Conservation (phyloP, 2,888 invertebrate species). For the Sialis fuliginosa region DNA sequence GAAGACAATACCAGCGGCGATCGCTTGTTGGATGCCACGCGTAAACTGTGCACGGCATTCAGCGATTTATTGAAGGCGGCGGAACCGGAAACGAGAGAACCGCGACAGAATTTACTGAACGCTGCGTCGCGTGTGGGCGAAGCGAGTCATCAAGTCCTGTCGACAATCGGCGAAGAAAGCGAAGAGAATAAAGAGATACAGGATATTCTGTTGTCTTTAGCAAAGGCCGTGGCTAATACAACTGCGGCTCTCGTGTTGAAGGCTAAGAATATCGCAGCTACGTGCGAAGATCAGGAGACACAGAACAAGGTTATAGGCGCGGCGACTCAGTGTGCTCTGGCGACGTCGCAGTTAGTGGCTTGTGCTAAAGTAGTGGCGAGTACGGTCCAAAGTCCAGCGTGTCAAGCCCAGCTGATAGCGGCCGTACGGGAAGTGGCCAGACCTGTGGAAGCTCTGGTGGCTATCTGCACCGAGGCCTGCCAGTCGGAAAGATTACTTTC, state of each 20-base stretch:
- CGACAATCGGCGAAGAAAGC: slow-evolving; percentile 86
- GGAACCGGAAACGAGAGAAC: slow-evolving; percentile 85
- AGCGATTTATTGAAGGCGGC: slow-evolving; percentile 88
- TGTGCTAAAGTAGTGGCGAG: slow-evolving; percentile 89
- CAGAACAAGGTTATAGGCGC: slow-evolving; percentile 86
- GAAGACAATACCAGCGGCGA: slow-evolving; percentile 73
- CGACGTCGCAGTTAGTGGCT: slow-evolving; percentile 93
- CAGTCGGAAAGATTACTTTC: slow-evolving; percentile 50
- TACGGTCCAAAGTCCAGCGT: slow-evolving; percentile 61
- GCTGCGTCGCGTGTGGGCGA: slow-evolving; percentile 95
- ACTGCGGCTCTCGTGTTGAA: slow-evolving; percentile 91
- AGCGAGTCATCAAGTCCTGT: slow-evolving; percentile 83
- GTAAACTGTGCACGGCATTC: slow-evolving; percentile 83
- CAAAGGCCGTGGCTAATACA: slow-evolving; percentile 95
- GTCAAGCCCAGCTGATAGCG: slow-evolving; percentile 78
- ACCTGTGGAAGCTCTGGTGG: slow-evolving; percentile 78
- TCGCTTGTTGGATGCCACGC: slow-evolving; percentile 76
- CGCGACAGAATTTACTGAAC: slow-evolving; percentile 80
- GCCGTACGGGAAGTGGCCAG: slow-evolving; percentile 86
- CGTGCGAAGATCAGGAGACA: slow-evolving; percentile 60
- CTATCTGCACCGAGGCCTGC: slow-evolving; percentile 57
- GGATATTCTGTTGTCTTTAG: slow-evolving; percentile 82
- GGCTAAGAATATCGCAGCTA: slow-evolving; percentile 90
- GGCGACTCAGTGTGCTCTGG: slow-evolving; percentile 91
- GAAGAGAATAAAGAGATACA: slow-evolving; percentile 62